Percentiles rank a stretch among this genome's conserved stretches.
Conservation (phyloP, 2,888 invertebrate species). For the Lochmaea capreae region DNA sequence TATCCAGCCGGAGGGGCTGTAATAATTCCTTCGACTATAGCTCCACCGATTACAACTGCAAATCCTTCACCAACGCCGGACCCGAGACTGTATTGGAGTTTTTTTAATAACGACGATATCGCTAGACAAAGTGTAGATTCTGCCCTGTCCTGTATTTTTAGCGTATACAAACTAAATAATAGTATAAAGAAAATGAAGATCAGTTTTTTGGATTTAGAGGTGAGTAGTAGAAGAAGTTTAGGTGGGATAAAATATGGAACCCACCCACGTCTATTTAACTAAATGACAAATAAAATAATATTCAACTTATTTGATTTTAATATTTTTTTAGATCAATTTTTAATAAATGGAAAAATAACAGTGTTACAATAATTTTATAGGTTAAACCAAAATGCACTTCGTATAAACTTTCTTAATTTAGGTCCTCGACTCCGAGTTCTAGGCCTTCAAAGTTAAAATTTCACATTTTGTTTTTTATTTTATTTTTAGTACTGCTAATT, state of each 20-base stretch:
- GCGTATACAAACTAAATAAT: conserved; percentile 71
- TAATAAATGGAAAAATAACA: no score
- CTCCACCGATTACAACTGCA: conserved; percentile 43
- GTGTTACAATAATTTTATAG: background rate
- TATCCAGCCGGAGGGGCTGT: conserved; percentile 57
- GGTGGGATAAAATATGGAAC: no score
- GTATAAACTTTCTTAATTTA: no score
- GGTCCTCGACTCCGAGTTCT: no score
- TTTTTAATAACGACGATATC: conserved; percentile 31
- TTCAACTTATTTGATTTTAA: background rate
- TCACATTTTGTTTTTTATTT: no score
- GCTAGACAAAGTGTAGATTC: conserved; percentile 59
- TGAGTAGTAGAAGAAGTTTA: conserved; percentile 56
- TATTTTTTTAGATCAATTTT: no score
- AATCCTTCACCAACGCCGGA: conserved; percentile 56
- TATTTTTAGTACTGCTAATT: no score
- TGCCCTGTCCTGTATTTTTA: conserved; percentile 74
- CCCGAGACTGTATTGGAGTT: conserved; percentile 50
- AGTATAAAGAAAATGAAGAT: conserved; percentile 76
- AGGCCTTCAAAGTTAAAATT: no score
- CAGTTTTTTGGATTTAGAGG: conserved; percentile 79
- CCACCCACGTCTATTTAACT: no score
- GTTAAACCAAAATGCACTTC: background rate
- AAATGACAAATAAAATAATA: no score
- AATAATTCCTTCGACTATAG: conserved; percentile 52